These are phyloP conservation scores for Tenodera sinensis DNA, from an alignment of 2,888 invertebrate genomes.

Conservation along the genomic window DNA sequence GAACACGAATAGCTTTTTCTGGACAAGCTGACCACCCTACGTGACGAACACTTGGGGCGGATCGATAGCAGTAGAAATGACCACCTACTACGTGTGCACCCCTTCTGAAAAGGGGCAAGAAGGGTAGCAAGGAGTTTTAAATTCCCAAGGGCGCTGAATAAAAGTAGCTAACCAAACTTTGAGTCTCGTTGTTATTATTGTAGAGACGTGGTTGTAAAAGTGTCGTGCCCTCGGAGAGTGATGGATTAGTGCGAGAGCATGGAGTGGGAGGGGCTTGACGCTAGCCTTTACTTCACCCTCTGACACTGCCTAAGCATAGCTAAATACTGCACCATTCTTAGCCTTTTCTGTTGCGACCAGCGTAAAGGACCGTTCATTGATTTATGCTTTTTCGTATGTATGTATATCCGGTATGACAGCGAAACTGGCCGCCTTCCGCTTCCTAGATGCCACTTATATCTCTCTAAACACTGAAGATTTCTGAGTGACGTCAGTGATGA, in stretches of 20 bases:
- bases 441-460: too few species aligned
- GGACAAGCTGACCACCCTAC: too few species aligned
- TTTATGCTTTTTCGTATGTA: too few species aligned
- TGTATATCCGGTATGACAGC: too few species aligned
- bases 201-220: slow-evolving; percentile 21
- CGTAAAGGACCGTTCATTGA: too few species aligned
- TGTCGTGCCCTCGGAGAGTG: slow-evolving; percentile 21
- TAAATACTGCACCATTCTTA: neutral
- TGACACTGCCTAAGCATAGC: neutral
- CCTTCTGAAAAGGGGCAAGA: neutral
- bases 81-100: neutral
- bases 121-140: neutral
- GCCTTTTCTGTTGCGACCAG: too few species aligned
- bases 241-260: slow-evolving; percentile 27
- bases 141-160: neutral
- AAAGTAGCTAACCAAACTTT: neutral
- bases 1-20: too few species aligned
- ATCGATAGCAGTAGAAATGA: neutral
- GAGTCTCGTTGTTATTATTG: slow-evolving; percentile 26
- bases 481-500: too few species aligned
- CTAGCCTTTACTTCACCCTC: neutral
- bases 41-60: neutral
- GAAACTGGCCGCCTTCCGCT: too few species aligned
- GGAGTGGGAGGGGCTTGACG: slow-evolving; percentile 18
- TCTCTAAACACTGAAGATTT: too few species aligned